Base-by-base conservation (phyloP, 2,888 invertebrate genomes). In the Hirtodrosophila duncani region DNA sequence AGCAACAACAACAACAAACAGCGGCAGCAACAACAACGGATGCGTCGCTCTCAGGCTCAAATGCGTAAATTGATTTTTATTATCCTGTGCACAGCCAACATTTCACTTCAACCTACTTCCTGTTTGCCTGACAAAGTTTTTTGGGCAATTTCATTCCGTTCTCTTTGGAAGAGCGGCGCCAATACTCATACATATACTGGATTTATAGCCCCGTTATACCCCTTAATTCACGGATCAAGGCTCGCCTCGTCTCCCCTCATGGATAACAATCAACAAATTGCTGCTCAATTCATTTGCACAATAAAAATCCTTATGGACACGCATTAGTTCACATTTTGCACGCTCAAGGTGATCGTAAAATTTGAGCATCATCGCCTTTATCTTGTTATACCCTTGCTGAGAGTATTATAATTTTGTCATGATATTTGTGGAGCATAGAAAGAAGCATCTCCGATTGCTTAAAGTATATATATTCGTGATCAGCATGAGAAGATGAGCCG, bases 41-140 rank as follows among this genome's bases (percentile, higher is more conserved):
- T 24, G 31, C 27, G 17, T 20, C 21, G 24, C 31, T 37, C 49
- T 30, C 43, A 41, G 41, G n/a, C 51, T 34, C 41, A 58, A 59
- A 31, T 21, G 60, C 50, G 59, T 33, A 59, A 58, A 58, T 59
- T 58, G 60, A 58, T 56, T 56, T 57, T 56, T 56, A 56, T 56
- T 56, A 56, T 56, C 59, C 56, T 48, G 56, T 20, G 58, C 16
- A 16, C 20, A 36, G n/a, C n/a, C n/a, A n/a, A 24, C 17, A 33
- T 21, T 24, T 8, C 18, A 23, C 24, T 5, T n/a, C 46, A 20
- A 10, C 45, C 10, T 6, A 38, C 10, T 16, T 27, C 14, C 36
- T 36, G 36, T 36, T 36, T 36, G 36, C 36, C 23, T 36, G n/a
- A n/a, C n/a, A n/a, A n/a, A n/a, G n/a, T n/a, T n/a, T n/a, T n/a